Evolutionary conservation across 2,797 vertebrate genomes (phyloP), one percentile per base, ranked within the genome.

Genomic region (Pangasius macronema): DNA sequence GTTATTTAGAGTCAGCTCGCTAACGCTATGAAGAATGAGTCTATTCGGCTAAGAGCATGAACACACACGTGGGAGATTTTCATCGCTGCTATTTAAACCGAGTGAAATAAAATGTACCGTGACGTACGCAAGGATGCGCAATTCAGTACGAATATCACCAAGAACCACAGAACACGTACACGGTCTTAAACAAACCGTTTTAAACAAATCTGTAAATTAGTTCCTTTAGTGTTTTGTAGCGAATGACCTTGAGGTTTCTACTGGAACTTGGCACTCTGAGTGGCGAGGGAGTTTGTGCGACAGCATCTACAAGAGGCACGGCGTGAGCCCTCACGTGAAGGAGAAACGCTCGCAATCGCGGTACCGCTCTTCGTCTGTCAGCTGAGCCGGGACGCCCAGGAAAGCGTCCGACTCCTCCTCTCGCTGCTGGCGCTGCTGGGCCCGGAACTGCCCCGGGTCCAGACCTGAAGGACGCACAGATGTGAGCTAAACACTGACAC

Each of bases 321-420:
- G n/a, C n/a, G n/a, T n/a, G n/a, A n/a, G n/a, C n/a, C n/a, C n/a
- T n/a, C n/a, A n/a, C n/a, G 93, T 90, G 94, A 98, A 98, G 82
- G 95, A 97, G 94, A 99, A 98, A 91, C 96, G 95, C 92, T 99
- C 97, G 55, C 97, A 98, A 91, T 99, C 97, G 85, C 94, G 97
- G 87, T 97, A 99, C 82, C 97, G 98, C 93, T 99, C 99, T 91
- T 98, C 98, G 70, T 99, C 98, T 0, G 96, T 97, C 90, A 99
- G 96, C 92, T 99, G 98, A 88, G 95, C 96, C 27, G 95, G 96
- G 88, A 95, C 97, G 87, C 98, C 98, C 93, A 99, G 94, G 80
- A 94, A 94, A 85, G 92, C 94, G 30, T 97, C 97, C 0, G 93
- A 95, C 93, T 98, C 98, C 87, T 99, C 98, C 93, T 99, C 97